Conservation (phyloP, 92 coral and sea anemone species). For the Epizoanthus ramosus region DNA sequence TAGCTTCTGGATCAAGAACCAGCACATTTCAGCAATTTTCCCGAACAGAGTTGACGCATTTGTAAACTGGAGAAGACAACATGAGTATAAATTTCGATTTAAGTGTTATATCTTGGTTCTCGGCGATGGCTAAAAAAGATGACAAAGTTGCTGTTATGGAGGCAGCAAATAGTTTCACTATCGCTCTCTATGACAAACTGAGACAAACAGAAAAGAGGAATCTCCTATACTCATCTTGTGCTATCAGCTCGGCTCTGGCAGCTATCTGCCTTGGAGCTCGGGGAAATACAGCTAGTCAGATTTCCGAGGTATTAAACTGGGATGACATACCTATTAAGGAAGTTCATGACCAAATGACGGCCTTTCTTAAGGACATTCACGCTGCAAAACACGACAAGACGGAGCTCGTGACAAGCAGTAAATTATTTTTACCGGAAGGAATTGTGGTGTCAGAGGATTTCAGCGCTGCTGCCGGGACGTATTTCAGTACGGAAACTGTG, state of each 20-base stretch:
- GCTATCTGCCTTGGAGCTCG: conserved; percentile 5
- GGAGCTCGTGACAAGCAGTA: conserved; percentile 14
- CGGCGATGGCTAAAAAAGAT: conserved; percentile 9
- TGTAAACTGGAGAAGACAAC: neutral
- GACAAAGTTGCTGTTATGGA: conserved; percentile 1
- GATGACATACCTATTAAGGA: neutral
- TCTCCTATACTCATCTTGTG: conserved; percentile 12
- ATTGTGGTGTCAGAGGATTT: conserved; percentile 23
- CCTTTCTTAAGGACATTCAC: conserved; percentile 16
- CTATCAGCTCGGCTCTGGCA: conserved; percentile 19
- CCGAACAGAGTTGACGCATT: neutral
- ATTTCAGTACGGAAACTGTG: conserved; percentile 11
- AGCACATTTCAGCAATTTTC: conserved; percentile 37
- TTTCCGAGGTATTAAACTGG: conserved; percentile 27
- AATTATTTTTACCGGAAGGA: conserved; percentile 42
- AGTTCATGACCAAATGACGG: conserved; percentile 24
- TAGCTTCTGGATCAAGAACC: conserved; percentile 8
- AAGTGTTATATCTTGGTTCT: conserved; percentile 29
- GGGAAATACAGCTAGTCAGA: conserved; percentile 8
- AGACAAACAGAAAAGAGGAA: conserved; percentile 19
- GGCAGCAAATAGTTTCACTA: conserved; percentile 10
- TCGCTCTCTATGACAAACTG: conserved; percentile 17
- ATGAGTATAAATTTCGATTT: conserved; percentile 30
- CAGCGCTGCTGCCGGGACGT: conserved; percentile 6
- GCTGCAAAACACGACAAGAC: conserved; percentile 6